A percentile compares a stretch with the other conserved stretches of the same genome.
phyloP scores from a whole-genome alignment of 2,113 vertebrate species.

The Labeo catla region DNA sequence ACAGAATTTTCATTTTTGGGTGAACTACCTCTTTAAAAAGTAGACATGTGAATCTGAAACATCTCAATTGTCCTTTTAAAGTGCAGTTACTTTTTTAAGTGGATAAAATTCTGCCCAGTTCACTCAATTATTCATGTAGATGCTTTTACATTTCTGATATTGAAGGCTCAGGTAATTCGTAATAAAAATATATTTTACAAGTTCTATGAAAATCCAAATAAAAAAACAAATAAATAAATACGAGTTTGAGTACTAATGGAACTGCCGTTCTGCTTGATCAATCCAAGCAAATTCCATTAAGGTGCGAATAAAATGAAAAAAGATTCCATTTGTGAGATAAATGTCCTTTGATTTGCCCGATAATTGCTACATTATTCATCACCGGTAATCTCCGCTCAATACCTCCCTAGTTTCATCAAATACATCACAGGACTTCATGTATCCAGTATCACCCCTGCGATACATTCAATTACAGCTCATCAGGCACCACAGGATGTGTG shows the following conservation, averaged over 20 bases:
- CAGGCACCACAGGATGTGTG: conserved; percentile 25
- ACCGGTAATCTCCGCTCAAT: conserved; percentile 5
- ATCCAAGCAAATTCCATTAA: not conserved
- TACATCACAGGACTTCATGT: conserved; percentile 12
- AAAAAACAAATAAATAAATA: not conserved
- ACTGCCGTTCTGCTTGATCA: not conserved
- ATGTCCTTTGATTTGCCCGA: conserved; percentile 21
- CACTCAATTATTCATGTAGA: not conserved
- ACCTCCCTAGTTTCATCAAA: not conserved
- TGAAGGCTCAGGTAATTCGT: not conserved
- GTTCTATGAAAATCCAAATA: not conserved
- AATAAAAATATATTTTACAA: not conserved
- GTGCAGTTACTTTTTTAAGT: not conserved
- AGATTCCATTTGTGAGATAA: conserved; percentile 10
- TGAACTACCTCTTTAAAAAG: not conserved
- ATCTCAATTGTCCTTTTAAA: not conserved
- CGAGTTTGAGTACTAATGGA: not conserved
- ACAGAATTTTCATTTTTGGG: too few species aligned
- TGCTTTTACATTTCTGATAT: not conserved
- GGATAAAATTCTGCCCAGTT: not conserved
- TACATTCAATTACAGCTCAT: conserved; percentile 42
- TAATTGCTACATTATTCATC: conserved; percentile 29
- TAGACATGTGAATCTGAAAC: not conserved
- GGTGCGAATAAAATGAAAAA: not conserved
- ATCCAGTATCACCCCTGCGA: conserved; percentile 30